Evolutionary conservation across 1,140 invertebrate species (phyloP), one percentile per base, ranked within the genome.

Genomic region (Drosophila ironensis): DNA sequence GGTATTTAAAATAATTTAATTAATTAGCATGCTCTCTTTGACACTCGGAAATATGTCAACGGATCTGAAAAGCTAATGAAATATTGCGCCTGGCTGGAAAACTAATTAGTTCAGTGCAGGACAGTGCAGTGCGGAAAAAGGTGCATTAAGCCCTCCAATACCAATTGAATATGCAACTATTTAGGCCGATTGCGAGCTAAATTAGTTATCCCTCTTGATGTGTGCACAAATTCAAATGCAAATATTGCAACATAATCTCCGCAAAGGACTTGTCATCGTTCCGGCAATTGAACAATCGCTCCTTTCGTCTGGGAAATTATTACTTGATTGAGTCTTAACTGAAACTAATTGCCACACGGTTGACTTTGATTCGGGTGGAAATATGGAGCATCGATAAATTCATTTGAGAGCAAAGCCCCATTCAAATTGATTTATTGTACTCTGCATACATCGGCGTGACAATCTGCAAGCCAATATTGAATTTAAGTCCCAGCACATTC

Each of bases 1-100:
- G 56, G 35, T 68, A 56, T 68, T 68, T 68, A 56, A 68, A 41
- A 48, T 63, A 63, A 64, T 64, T 64, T 28, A 40, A 40, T 64
- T 48, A 64, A 64, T 64, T 64, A 40, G 60, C 19, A 5, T 6
- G 11, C 12, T 44, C 41, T 8, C 41, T 44, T 27, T 44, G 41
- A 5, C 41, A 25, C 57, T 47, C 14, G 33, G 19, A 48, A 61
- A 63, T 63, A 47, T 61, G 56, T 63, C 59, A 61, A 27, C 41
- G 59, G 28, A 19, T 63, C 56, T 63, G 56, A 61, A 63, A 46
- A 46, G 30, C 56, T 47, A 40, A 63, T 48, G 24, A 47, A 63
- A 38, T 61, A 25, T 44, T 12, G 12, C 41, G 11, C 12, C 38
- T n/a, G 22, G 7, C 28, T 64, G 14, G 20, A 40, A n/a, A 46